Evolutionary conservation across 2,113 vertebrate species (phyloP).

Genomic region (Clarias magur): DNA sequence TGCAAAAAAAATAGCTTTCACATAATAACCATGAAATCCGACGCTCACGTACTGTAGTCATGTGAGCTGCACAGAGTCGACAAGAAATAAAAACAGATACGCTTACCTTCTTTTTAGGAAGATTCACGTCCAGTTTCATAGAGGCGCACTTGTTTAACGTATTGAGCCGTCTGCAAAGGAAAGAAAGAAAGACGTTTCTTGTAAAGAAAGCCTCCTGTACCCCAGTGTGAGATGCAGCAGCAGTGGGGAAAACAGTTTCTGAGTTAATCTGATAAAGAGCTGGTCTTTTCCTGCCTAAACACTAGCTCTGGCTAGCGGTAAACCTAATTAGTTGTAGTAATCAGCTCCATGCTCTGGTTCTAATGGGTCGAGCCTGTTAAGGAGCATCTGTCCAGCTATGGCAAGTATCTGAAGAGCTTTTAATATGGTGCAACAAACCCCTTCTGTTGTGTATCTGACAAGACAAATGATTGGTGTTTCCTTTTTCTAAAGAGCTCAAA

Average conservation of each 20-base stretch:
- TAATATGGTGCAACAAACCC: neutral
- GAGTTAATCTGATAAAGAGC: slow-evolving; percentile 33
- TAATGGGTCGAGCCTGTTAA: slow-evolving; percentile 48
- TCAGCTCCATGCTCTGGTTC: slow-evolving; percentile 51
- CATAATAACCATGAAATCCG: slow-evolving; percentile 3
- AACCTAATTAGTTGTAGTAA: slow-evolving; percentile 64
- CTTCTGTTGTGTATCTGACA: neutral
- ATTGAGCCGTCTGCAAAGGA: slow-evolving; percentile 86
- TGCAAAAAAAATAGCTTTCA: neutral
- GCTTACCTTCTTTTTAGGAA: slow-evolving; percentile 95
- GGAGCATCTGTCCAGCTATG: neutral
- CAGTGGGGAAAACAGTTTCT: neutral
- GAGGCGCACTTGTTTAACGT: slow-evolving; percentile 98
- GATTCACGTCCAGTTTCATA: slow-evolving; percentile 97
- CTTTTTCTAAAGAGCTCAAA: neutral
- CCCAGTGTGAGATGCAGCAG: neutral
- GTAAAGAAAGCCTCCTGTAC: neutral
- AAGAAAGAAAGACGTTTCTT: neutral
- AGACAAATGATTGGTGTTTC: neutral
- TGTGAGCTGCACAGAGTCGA: too few species aligned
- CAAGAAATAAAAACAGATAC: neutral
- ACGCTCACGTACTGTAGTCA: neutral
- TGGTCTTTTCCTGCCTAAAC: slow-evolving; percentile 11
- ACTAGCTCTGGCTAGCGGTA: slow-evolving; percentile 23
- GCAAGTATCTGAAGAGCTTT: neutral